Evolutionary conservation across 2,797 vertebrate species (phyloP), one percentile per base, ranked within the genome.

Genomic region (Adelosebastes latens): DNA sequence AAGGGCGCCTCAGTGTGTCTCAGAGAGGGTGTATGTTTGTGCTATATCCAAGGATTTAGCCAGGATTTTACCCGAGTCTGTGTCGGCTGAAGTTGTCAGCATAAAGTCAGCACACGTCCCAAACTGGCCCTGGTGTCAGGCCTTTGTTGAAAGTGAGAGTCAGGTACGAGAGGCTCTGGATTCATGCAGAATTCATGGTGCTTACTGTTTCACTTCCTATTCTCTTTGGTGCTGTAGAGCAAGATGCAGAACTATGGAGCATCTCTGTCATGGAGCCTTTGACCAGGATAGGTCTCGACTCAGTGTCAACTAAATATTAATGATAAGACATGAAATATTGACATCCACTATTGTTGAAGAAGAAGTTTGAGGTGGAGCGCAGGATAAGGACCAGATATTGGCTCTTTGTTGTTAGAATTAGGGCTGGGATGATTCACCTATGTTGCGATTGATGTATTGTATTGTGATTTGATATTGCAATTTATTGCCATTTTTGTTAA

Each of bases 161-260:
- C 63, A 62, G 52, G 65, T 79, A 46, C 2, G 1, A 34, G 59
- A 36, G 12, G 29, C 75, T 22, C 22, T 64, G 7, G 39, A 59
- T 72, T 87, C 56, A 85, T 90, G 68, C 78, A 89, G 32, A 82
- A 91, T 92, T 83, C n/a, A 87, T 88, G n/a, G 2, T 49, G 24
- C 49, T 69, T 74, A 63, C 69, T 80, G 16, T 68, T 83, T 84
- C 11, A 67, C 70, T 81, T 74, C 49, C 60, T 78, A 39, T 84
- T 87, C 67, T 80, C 59, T 77, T 77, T 83, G 78, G 78, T n/a
- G 20, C 64, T 64, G 29, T 66, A 61, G 58, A 75, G 65, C 65
- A 67, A 75, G 61, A 77, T 82, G 22, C 34, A 39, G 31, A 24
- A 42, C 58, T 72, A 27, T 53, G 18, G 59, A 78, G 66, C 53